Conservation (phyloP, 2,888 invertebrate genomes). For the Agrenia bidenticulata region DNA sequence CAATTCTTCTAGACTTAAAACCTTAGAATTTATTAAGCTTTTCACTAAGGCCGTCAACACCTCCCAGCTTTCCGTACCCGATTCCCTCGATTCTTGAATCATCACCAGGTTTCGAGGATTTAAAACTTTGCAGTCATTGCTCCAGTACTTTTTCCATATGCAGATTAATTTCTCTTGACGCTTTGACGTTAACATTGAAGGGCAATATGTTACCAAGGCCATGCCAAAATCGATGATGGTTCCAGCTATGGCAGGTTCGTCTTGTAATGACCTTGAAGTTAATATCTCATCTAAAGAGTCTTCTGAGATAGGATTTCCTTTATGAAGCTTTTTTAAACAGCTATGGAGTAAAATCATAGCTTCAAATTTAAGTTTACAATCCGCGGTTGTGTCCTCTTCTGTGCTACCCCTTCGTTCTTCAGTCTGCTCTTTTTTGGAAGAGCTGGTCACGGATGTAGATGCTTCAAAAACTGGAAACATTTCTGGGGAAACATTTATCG, state of each 20-base stretch:
- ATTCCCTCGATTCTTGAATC: conserved; percentile 19
- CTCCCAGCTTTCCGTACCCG: conserved; percentile 19
- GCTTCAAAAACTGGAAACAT: conserved; percentile 39
- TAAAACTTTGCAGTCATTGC: conserved; percentile 24
- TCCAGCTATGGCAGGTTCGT: conserved; percentile 7
- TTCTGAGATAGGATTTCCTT: conserved; percentile 21
- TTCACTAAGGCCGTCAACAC: conserved; percentile 29
- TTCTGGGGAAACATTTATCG: conserved; percentile 26
- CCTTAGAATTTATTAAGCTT: conserved; percentile 29
- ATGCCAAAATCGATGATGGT: conserved; percentile 38
- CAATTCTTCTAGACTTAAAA: conserved; percentile 31
- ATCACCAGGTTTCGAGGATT: conserved; percentile 43
- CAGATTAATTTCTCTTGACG: conserved; percentile 27
- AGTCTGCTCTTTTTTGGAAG: too few relatives aligned
- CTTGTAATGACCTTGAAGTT: too few relatives aligned
- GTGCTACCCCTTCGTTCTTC: too few relatives aligned
- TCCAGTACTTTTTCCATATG: conserved; percentile 41
- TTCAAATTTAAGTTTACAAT: conserved; percentile 28
- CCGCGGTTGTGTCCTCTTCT: too few relatives aligned
- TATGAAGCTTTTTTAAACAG: conserved; percentile 30
- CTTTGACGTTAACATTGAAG: conserved; percentile 24
- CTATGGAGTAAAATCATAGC: conserved; percentile 34
- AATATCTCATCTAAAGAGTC: conserved; percentile 30
- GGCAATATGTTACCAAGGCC: conserved; percentile 37
- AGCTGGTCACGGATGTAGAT: not conserved